Base-by-base conservation (phyloP, 2,888 invertebrate genomes). In the Platycnemis pennipes region DNA sequence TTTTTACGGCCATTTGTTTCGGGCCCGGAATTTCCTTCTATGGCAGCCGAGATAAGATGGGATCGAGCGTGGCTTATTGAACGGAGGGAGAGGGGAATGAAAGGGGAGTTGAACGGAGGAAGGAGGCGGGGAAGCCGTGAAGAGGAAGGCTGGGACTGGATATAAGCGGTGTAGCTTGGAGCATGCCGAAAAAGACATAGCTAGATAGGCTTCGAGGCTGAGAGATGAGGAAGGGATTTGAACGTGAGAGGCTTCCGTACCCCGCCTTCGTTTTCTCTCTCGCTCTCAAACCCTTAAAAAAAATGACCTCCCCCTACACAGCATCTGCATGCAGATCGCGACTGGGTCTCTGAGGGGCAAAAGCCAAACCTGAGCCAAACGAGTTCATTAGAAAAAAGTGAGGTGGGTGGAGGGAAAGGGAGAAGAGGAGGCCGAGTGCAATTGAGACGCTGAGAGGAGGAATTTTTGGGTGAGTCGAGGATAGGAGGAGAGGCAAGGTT, bases 241-340 rank as follows among this genome's bases (percentile, higher is more conserved):
- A 22, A 91, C 91, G 91, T 91, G 91, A 63, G 63, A 11, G 91
- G 37, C 77, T 77, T 37, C 77, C 26, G 31, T 37, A n/a, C 13
- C 31, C 77, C 37, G 7, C 77, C 77, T 77, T 77, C 77, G 31
- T 11, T 31, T 4, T 37, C 77, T 77, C 31, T 26, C 13, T 77
- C 77, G 13, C 77, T 63, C 26, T 77, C 77, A 16, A 77, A n/a
- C 77, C 31, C 77, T 11, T 19, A 8, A 77, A 37, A 77, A 77
- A 77, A 77, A 77, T 77, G 5, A 22, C 53, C 56, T 42, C 86
- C 87, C n/a, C 87, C n/a, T n/a, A 1, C 56, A 91, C 44, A n/a
- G 63, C 91, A 91, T 91, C 91, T 91, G 91, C 91, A 91, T 91
- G 91, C 91, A 91, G 91, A 91, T 91, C 91, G 91, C 91, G 91